Evolutionary conservation across 2,888 invertebrate genomes (phyloP), one percentile per base, ranked within the genome.

Genomic region (Caenorhabditis auriculariae): DNA sequence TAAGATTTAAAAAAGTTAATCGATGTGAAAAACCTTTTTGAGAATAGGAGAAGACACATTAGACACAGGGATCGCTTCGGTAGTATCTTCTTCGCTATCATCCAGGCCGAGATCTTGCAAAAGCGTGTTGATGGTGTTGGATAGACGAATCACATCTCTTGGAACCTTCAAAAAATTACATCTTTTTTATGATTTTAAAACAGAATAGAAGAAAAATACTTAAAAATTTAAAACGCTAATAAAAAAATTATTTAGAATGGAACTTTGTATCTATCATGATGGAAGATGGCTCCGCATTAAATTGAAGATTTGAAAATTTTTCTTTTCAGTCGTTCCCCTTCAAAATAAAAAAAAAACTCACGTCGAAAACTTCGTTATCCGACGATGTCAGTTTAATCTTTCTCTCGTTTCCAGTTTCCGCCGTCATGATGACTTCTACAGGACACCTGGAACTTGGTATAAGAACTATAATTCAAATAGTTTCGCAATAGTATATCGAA

Each of bases 51-150:
- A 93, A 83, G 93, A 95, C 0, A 98, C 96, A 82, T 96, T 98
- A 0, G 94, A 95, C 51, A 98, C 84, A 0, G 96, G 96, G 0
- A 98, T 91, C 3, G 93, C 88, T 83, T 93, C 93, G 39, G 81
- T 81, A 80, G 93, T 93, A 41, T 83, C 83, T 57, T 83, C 80
- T 32, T 80, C 78, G 70, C 91, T 91, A 57, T 93, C 84, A 15
- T 64, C 64, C 24, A 64, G 50, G 24, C 64, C 64, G 19, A 64
- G 54, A 51, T 64, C 64, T 60, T 75, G 72, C 44, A 98, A 87
- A 91, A 98, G 96, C 3, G 94, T 96, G 85, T 94, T 95, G 73
- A 98, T 94, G 0, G 95, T 96, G 17, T 93, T 91, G 0, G 94
- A 95, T 83, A 93, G 93, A 86, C 93, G 92, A 43, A 95, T 95